phyloP scores from a whole-genome alignment of 2,888 invertebrate species.

The Amphipoea oculea region DNA sequence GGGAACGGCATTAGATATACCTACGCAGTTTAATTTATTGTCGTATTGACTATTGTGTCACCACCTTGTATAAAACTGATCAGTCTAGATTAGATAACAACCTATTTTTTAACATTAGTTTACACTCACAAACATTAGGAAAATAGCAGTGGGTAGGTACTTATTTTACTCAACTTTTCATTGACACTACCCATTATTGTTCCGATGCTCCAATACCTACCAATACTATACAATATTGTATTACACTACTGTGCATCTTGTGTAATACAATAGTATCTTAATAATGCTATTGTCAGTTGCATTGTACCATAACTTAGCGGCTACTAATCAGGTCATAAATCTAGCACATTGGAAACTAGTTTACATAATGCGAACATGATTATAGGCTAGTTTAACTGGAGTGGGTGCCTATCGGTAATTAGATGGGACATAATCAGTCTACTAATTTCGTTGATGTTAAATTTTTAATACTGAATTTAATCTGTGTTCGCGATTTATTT shows the following conservation, averaged over 20 bases:
- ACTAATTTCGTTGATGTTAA: not conserved
- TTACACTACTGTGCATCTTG: not conserved
- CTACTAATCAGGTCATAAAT: conserved; percentile 24
- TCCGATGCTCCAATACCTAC: not conserved
- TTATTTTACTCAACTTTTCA: not conserved
- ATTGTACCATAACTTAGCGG: conserved; percentile 17
- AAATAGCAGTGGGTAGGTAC: not conserved
- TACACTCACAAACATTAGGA: not conserved
- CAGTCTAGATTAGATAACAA: not conserved
- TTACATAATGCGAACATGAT: conserved; percentile 13
- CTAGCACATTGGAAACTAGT: conserved; percentile 15
- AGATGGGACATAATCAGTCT: not conserved
- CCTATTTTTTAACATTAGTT: not conserved
- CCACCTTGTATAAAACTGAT: not conserved
- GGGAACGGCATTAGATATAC: too few species aligned
- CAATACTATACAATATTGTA: not conserved
- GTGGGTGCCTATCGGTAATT: not conserved
- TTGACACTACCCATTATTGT: not conserved
- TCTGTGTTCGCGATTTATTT: too few species aligned
- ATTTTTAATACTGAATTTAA: not conserved
- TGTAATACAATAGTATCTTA: not conserved
- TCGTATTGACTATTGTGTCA: too few species aligned
- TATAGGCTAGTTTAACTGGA: not conserved
- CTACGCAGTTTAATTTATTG: too few species aligned
- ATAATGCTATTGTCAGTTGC: conserved; percentile 10